Evolutionary conservation across 2,113 vertebrate species (phyloP).

Genomic region (Alosa alosa): DNA sequence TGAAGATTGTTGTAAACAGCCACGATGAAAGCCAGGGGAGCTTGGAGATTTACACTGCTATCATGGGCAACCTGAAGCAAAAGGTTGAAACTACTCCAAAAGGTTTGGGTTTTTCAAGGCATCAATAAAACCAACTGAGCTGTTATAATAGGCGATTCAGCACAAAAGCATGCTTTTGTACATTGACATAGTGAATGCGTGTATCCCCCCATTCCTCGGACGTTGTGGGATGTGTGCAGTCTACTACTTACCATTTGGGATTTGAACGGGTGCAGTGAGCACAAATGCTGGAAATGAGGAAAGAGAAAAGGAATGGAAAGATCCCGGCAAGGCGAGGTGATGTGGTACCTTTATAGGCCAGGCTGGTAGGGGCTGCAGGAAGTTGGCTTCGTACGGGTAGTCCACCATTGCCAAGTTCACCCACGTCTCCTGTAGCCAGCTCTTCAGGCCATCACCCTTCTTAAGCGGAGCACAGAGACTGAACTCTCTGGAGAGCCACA

Average conservation of each 20-base stretch:
- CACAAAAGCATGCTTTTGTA: background rate
- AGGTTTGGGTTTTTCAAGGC: background rate
- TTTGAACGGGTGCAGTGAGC: background rate
- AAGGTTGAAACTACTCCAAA: background rate
- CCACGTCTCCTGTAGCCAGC: conserved; percentile 92
- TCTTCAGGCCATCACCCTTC: conserved; percentile 72
- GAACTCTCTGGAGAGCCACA: conserved; percentile 83
- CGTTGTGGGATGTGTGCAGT: background rate
- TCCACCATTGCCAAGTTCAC: conserved; percentile 93
- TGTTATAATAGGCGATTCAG: background rate
- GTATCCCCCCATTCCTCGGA: too few relatives aligned
- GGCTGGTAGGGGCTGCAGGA: conserved; percentile 88
- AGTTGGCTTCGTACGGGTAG: conserved; percentile 88
- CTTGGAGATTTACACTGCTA: background rate
- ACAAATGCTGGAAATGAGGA: background rate
- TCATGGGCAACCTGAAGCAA: background rate
- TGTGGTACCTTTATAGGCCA: conserved; percentile 89
- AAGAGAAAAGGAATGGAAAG: background rate
- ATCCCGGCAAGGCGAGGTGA: background rate
- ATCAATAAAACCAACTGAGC: background rate
- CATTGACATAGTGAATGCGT: background rate
- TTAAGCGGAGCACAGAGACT: conserved; percentile 80
- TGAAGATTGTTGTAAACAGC: conserved; percentile 59
- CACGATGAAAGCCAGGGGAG: conserved; percentile 38
- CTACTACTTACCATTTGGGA: background rate